Evolutionary conservation across 2,113 vertebrate species (phyloP).

Genomic region (Lethenteron camtschaticum): DNA sequence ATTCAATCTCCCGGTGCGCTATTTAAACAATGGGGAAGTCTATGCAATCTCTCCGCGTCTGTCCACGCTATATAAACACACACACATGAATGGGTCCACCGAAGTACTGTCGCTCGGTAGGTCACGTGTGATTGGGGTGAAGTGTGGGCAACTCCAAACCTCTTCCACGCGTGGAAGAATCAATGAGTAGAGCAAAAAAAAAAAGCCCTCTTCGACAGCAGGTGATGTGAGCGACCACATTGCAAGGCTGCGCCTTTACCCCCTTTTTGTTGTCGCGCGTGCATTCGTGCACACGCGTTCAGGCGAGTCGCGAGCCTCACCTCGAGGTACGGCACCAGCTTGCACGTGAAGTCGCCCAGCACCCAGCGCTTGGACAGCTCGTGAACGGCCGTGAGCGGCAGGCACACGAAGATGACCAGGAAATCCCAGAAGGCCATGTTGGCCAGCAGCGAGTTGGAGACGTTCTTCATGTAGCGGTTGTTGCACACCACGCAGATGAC

Average conservation of each 20-base stretch:
- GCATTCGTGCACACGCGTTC: neutral
- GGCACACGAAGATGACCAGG: constrained; percentile 66
- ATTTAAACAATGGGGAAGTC: no score
- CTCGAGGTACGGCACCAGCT: constrained; percentile 86
- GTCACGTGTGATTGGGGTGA: no score
- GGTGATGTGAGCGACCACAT: no score
- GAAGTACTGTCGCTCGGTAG: no score
- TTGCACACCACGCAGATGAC: constrained; percentile 94
- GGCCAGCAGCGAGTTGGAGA: constrained; percentile 84
- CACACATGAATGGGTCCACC: no score
- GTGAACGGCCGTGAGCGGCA: constrained; percentile 76
- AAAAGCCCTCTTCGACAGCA: no score
- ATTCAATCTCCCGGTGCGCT: no score
- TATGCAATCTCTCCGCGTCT: no score
- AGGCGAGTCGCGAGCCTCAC: constrained; percentile 23
- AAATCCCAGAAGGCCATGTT: constrained; percentile 95
- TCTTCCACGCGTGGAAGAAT: no score
- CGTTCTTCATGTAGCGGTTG: constrained; percentile 92
- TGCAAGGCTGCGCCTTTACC: neutral
- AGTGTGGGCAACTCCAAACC: no score
- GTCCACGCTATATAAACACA: no score
- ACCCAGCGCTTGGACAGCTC: constrained; percentile 78
- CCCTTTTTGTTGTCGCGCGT: neutral
- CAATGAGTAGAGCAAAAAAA: no score
- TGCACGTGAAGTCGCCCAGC: constrained; percentile 77